Percentiles rank a stretch among this genome's conserved stretches.
These are phyloP conservation scores for Pachydiplax longipennis DNA, from an alignment of 2,888 invertebrate genomes.

Conservation along the genomic window DNA sequence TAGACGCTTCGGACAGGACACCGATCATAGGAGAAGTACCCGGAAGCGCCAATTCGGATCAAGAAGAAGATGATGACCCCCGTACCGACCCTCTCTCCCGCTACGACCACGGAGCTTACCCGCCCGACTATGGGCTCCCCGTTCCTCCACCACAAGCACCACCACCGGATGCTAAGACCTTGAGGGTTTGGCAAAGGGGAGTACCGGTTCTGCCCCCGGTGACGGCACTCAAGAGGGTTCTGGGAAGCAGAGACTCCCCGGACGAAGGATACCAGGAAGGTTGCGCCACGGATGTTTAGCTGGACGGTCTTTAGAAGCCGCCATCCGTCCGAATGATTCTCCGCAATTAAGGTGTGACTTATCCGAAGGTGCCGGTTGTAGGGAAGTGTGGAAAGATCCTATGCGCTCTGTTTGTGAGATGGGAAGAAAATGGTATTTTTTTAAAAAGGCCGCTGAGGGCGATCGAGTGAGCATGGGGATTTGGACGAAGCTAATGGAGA, in stretches of 20 bases:
- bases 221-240: conserved; percentile 65
- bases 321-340: not conserved
- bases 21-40: conserved; percentile 68
- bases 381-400: not conserved
- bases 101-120: conserved; percentile 52
- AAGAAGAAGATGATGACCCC: conserved; percentile 64
- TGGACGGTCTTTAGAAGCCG: not conserved
- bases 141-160: conserved; percentile 1
- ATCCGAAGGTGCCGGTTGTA: not conserved
- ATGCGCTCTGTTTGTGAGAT: not conserved
- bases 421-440: not conserved
- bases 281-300: conserved; percentile 72
- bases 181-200: conserved; percentile 48
- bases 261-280: conserved; percentile 94
- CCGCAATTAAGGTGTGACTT: not conserved
- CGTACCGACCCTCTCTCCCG: not conserved
- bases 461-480: too few species aligned
- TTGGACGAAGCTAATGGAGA: too few species aligned
- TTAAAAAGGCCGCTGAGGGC: not conserved
- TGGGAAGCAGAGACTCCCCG: conserved; percentile 59
- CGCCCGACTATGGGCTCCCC: conserved; percentile 55
- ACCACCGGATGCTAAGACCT: conserved; percentile 42
- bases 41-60: conserved; percentile 57
- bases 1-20: conserved; percentile 45
- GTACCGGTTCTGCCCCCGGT: conserved; percentile 53